Evolutionary conservation across 64 coral and sea anemone genomes (phyloP).

Genomic region (Acropora tenuis): DNA sequence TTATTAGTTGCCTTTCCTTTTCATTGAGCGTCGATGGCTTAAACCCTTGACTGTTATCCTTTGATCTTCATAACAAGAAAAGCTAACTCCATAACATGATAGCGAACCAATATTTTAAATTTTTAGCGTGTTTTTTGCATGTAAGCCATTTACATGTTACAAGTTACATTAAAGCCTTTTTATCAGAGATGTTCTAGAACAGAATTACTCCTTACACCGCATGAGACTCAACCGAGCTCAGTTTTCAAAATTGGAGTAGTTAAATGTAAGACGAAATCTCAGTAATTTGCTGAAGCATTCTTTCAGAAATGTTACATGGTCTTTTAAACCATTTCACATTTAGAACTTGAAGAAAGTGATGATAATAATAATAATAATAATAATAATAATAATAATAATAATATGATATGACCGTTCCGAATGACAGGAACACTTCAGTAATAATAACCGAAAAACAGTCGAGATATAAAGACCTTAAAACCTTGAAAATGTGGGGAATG

Average conservation of each 20-base stretch:
- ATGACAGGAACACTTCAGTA: too few species aligned
- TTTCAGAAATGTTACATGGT: background rate
- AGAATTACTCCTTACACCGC: background rate
- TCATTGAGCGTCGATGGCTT: background rate
- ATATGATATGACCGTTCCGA: too few species aligned
- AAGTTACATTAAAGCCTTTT: background rate
- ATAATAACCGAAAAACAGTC: too few species aligned
- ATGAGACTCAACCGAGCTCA: background rate
- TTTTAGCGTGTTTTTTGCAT: background rate
- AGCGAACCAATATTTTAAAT: background rate
- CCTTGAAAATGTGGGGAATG: too few species aligned
- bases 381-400: too few species aligned
- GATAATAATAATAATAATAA: too few species aligned
- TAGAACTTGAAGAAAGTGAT: too few species aligned
- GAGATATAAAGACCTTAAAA: too few species aligned
- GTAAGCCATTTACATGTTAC: background rate
- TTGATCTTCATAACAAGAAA: background rate
- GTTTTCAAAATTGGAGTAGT: background rate
- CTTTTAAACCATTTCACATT: too few species aligned
- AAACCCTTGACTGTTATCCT: background rate
- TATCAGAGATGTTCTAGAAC: background rate
- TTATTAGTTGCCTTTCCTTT: background rate
- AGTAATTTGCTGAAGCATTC: background rate
- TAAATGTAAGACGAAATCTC: too few species aligned
- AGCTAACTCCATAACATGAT: background rate